These are phyloP conservation scores for Limenitis camilla DNA, from an alignment of 2,888 invertebrate genomes.

Conservation along the genomic window DNA sequence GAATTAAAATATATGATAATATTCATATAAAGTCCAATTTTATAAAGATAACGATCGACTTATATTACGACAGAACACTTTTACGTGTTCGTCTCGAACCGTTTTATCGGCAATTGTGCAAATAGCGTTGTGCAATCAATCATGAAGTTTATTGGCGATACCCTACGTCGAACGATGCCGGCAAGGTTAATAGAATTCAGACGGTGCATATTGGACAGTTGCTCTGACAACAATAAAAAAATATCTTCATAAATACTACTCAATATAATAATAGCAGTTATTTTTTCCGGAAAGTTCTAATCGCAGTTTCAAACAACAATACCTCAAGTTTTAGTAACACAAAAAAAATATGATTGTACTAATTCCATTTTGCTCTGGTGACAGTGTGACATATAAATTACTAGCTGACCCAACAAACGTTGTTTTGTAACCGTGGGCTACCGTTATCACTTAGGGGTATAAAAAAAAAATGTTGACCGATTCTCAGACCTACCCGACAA, in stretches of 20 bases:
- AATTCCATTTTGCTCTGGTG: no score
- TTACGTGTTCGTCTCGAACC: conserved; percentile 10
- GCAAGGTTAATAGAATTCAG: conserved; percentile 51
- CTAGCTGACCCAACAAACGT: no score
- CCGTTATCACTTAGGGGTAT: no score
- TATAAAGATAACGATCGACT: conserved; percentile 7
- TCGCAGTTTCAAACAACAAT: not conserved
- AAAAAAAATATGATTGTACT: not conserved
- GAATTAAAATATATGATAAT: not conserved
- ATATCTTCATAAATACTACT: conserved; percentile 4
- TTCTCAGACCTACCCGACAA: no score
- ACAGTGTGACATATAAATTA: no score
- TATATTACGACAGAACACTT: conserved; percentile 8
- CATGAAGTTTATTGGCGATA: conserved; percentile 38
- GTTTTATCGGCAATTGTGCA: conserved; percentile 36
- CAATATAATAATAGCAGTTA: conserved; percentile 3
- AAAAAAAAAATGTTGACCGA: no score
- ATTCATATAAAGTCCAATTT: not conserved
- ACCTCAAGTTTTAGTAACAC: no score
- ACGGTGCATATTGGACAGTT: conserved; percentile 38
- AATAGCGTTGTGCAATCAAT: conserved; percentile 50
- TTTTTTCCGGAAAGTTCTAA: not conserved
- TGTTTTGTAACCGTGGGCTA: no score
- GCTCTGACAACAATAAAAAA: conserved; percentile 29
- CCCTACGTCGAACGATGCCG: conserved; percentile 31